Evolutionary conservation across 2,888 invertebrate genomes (phyloP).

Genomic region (Harpalus rufipes): DNA sequence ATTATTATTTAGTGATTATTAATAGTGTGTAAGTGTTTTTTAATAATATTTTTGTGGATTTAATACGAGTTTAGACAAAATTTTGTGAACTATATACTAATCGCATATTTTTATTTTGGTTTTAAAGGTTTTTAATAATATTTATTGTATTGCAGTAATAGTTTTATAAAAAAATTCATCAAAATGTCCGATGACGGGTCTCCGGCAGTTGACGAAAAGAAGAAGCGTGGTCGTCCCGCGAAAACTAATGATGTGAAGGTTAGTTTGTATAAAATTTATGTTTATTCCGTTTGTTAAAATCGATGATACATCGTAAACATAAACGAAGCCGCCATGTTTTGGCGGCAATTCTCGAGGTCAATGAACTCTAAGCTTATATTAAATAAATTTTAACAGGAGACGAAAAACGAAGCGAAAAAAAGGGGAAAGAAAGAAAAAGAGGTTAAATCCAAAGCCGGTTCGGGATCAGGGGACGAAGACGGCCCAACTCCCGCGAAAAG

Average conservation of each 20-base stretch:
- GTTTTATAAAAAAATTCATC: not conserved
- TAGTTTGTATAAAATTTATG: no score
- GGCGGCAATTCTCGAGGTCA: not conserved
- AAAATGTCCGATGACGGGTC: slow-evolving; percentile 73
- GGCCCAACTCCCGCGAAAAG: slow-evolving; percentile 77
- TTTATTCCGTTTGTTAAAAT: no score
- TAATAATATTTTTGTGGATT: no score
- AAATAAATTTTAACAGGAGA: slow-evolving; percentile 64
- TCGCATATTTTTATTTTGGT: not conserved
- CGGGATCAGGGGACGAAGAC: slow-evolving; percentile 74
- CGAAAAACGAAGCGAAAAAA: slow-evolving; percentile 66
- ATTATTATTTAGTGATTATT: no score
- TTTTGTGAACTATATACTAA: no score
- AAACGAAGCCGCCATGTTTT: not conserved
- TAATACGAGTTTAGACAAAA: no score
- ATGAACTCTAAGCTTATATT: not conserved
- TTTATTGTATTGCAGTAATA: slow-evolving; percentile 12
- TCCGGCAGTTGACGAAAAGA: slow-evolving; percentile 69
- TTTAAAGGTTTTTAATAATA: not conserved
- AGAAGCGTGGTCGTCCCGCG: slow-evolving; percentile 70
- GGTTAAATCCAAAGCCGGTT: slow-evolving; percentile 70
- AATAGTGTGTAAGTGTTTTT: no score
- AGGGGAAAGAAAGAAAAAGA: slow-evolving; percentile 68
- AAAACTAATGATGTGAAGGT: slow-evolving; percentile 64
- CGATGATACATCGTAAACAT: not conserved